Conservation (phyloP, 2,113 vertebrate species). For the Rhea pennata region DNA sequence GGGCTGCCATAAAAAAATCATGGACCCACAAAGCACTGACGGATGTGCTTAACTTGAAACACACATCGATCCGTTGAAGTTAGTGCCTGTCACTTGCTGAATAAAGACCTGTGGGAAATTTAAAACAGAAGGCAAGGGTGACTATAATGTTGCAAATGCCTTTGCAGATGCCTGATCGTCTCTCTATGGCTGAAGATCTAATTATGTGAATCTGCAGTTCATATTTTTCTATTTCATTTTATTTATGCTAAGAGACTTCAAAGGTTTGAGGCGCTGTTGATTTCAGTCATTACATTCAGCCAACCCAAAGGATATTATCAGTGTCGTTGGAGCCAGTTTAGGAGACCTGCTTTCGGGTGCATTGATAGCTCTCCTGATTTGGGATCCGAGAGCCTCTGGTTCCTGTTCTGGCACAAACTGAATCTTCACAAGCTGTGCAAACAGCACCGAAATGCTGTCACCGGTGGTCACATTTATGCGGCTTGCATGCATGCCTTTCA, state of each 20-base stretch:
- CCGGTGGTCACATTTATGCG: background rate
- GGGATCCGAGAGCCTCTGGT: background rate
- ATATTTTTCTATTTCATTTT: background rate
- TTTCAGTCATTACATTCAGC: background rate
- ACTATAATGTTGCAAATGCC: background rate
- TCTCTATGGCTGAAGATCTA: background rate
- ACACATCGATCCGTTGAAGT: background rate
- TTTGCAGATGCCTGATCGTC: conserved; percentile 26
- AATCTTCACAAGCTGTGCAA: conserved; percentile 32
- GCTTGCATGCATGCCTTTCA: background rate
- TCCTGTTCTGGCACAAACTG: background rate
- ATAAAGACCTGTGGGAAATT: background rate
- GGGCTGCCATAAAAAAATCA: background rate
- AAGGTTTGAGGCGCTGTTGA: background rate
- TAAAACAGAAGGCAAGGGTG: background rate
- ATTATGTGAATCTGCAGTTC: conserved; percentile 6
- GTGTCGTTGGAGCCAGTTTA: background rate
- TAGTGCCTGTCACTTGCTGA: conserved; percentile 1
- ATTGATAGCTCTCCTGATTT: background rate
- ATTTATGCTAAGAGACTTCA: background rate
- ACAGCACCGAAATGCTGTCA: background rate
- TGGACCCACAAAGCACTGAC: background rate
- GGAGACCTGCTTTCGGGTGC: background rate
- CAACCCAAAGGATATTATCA: background rate
- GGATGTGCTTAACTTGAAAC: conserved; percentile 30